phyloP scores from a whole-genome alignment of 2,888 invertebrate genomes.

The Protophormia terraenovae region DNA sequence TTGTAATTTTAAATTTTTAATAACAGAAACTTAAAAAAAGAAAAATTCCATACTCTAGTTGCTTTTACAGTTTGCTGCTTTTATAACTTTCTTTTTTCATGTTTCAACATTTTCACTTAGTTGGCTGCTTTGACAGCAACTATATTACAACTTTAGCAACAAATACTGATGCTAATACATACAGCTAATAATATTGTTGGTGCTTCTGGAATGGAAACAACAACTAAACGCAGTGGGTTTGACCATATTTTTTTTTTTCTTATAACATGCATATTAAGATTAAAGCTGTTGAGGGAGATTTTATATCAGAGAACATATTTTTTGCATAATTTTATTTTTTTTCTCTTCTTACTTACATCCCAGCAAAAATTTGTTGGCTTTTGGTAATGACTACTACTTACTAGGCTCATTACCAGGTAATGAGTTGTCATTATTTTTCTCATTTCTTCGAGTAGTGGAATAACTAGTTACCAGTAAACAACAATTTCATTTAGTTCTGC shows the following conservation, averaged over 20 bases:
- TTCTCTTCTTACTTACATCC: too few species aligned
- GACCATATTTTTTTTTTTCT: constrained; percentile 36
- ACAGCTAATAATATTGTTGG: background rate
- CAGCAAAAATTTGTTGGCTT: too few species aligned
- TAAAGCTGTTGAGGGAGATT: background rate
- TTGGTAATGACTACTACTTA: too few species aligned
- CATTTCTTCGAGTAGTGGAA: too few species aligned
- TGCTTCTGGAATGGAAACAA: background rate
- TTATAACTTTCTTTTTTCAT: background rate
- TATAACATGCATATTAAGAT: background rate
- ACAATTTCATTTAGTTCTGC: too few species aligned
- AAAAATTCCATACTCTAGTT: background rate
- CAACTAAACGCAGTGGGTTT: background rate
- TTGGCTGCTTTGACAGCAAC: constrained; percentile 53
- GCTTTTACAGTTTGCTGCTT: background rate
- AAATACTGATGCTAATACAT: constrained; percentile 37
- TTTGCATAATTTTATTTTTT: too few species aligned
- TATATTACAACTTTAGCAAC: constrained; percentile 50
- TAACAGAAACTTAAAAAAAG: background rate
- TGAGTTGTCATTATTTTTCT: too few species aligned
- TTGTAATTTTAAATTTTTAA: constrained; percentile 52
- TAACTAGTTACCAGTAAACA: too few species aligned
- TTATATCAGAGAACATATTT: background rate
- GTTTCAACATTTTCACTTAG: constrained; percentile 37
- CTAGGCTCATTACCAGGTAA: too few species aligned